phyloP scores from a whole-genome alignment of 2,113 vertebrate genomes.

The human region GRCh38 chr1:88538001-88538500 shows the following conservation, averaged over 20 bases:
- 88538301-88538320: constrained; percentile 84
- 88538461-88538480: not conserved
- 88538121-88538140: constrained; percentile 79
- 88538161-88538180: constrained; percentile 68
- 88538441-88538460: not conserved
- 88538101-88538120: constrained; percentile 78
- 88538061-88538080: constrained; percentile 31
- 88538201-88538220: constrained; percentile 77
- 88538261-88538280: constrained; percentile 81
- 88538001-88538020: constrained; percentile 71
- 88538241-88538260: constrained; percentile 84
- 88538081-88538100: constrained; percentile 64
- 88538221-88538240: constrained; percentile 81
- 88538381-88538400: not conserved
- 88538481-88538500: not conserved
- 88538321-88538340: constrained; percentile 78
- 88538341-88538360: constrained; percentile 78
- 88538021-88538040: constrained; percentile 68
- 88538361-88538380: constrained; percentile 81
- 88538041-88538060: constrained; percentile 65
- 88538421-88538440: not conserved
- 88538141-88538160: constrained; percentile 71
- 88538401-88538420: constrained; percentile 23
- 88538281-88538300: constrained; percentile 86
- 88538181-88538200: constrained; percentile 74